phyloP scores from a whole-genome alignment of 1,140 invertebrate genomes.

The Hestina assimilis region DNA sequence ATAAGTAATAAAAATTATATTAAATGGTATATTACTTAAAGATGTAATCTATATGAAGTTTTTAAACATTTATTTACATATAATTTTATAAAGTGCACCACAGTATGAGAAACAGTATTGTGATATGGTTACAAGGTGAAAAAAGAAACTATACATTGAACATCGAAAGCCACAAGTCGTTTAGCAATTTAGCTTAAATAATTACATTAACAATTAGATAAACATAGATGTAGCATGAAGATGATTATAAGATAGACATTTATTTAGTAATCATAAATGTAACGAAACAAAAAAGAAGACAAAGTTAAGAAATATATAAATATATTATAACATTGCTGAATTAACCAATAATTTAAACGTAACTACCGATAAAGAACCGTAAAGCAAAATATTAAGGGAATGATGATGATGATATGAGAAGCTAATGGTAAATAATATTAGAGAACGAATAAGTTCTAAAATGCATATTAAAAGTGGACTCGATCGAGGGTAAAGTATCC shows the following conservation, averaged over 20 bases:
- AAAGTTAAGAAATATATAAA: background rate
- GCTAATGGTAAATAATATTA: constrained; percentile 36
- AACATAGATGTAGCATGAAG: background rate
- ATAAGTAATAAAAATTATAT: background rate
- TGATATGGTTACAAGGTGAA: constrained; percentile 1
- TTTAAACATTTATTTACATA: background rate
- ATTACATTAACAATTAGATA: background rate
- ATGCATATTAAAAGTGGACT: constrained; percentile 62
- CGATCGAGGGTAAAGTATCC: constrained; percentile 59
- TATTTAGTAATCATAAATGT: background rate
- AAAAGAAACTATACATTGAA: background rate
- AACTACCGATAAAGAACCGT: background rate
- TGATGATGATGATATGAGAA: constrained; percentile 37
- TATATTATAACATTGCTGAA: background rate
- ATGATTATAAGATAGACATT: background rate
- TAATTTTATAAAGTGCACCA: constrained; percentile 2
- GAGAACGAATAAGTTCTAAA: constrained; percentile 50
- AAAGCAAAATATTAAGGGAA: constrained; percentile 26
- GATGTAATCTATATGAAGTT: background rate
- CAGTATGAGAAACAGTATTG: background rate
- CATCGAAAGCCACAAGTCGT: constrained; percentile 7
- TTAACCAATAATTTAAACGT: background rate
- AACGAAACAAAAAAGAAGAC: background rate
- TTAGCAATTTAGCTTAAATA: background rate
- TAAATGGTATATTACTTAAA: background rate